Percentiles rank a stretch among this genome's conserved stretches.
Evolutionary conservation across 1,140 invertebrate genomes (phyloP).

Genomic region (Propsilocerus akamusi): DNA sequence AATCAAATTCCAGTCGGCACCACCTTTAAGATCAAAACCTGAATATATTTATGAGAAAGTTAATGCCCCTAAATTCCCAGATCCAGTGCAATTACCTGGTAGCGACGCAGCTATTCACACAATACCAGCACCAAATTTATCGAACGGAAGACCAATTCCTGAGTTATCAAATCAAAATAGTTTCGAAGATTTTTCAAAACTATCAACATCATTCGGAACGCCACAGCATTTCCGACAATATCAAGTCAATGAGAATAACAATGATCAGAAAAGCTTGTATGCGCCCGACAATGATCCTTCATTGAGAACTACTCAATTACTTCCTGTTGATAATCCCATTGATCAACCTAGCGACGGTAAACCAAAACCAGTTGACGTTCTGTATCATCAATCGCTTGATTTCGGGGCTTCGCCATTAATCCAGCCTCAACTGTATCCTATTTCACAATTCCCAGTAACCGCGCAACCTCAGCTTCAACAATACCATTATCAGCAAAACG

Average conservation of each 20-base stretch:
- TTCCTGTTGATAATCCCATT: slow-evolving; percentile 22
- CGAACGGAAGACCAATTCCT: not conserved
- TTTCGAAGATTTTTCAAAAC: not conserved
- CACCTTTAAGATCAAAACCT: not conserved
- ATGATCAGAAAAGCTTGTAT: slow-evolving; percentile 25
- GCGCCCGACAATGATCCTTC: slow-evolving; percentile 29
- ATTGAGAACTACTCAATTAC: slow-evolving; percentile 22
- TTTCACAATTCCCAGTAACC: slow-evolving; percentile 7
- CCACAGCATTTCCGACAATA: slow-evolving; percentile 15
- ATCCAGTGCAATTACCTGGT: not conserved
- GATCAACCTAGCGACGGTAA: slow-evolving; percentile 27
- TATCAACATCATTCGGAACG: slow-evolving; percentile 8
- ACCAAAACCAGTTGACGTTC: slow-evolving; percentile 19
- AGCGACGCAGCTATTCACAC: slow-evolving; percentile 47
- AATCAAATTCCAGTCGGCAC: not conserved
- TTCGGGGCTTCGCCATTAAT: slow-evolving; percentile 3
- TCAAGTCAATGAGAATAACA: slow-evolving; percentile 27
- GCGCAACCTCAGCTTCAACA: slow-evolving; percentile 8
- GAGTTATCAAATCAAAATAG: not conserved
- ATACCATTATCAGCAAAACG: slow-evolving; percentile 8
- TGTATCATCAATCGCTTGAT: not conserved
- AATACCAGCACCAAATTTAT: slow-evolving; percentile 60
- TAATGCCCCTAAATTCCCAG: not conserved
- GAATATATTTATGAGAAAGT: not conserved
- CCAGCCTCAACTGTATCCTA: slow-evolving; percentile 8